Evolutionary conservation across 1,140 invertebrate species (phyloP), one percentile per base, ranked within the genome.

Genomic region (Hormaphis cornu): DNA sequence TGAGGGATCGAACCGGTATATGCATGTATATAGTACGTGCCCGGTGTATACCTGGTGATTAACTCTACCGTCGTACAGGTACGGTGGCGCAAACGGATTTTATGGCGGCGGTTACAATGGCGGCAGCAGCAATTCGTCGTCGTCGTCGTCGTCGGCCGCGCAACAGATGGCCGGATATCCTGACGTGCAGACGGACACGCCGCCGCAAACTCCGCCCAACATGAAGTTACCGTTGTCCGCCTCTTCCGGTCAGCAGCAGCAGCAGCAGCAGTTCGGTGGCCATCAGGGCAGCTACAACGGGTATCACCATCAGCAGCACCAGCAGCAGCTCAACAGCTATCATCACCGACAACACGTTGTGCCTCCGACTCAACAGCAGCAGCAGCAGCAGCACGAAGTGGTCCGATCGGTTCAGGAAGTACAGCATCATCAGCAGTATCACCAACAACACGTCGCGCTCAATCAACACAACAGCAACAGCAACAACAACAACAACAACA

Each of bases 141-240:
- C 59, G 18, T 63, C 59, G 59, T 61, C 58, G 16, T 46, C 42
- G 16, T n/a, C n/a, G n/a, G n/a, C n/a, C n/a, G 59, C 59, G 9
- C 59, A 63, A 12, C 59, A 63, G 20, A 61, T 70, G 30, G 71
- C 74, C 81, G 86, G 86, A 77, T 90, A 90, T 82, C 89, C 88
- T 75, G 89, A 90, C 77, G 88, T 90, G 77, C 89, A 89, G 81
- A 92, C 90, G 72, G 91, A 92, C 78, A 94, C 91, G 71, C 91
- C 91, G 73, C 91, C 91, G 28, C 91, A 93, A 81, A 94, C 91
- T 72, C 91, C 91, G 70, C 91, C 91, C 77, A 93, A 90, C 79
- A 89, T 92, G 87, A 93, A 92, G 78, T 83, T 90, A 76, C 85
- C 86, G 74, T 89, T 85, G 76, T 86, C 87, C 54, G 70, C 70